Evolutionary conservation across 2,888 invertebrate genomes (phyloP).

Genomic region (Philhelius pedissequus): DNA sequence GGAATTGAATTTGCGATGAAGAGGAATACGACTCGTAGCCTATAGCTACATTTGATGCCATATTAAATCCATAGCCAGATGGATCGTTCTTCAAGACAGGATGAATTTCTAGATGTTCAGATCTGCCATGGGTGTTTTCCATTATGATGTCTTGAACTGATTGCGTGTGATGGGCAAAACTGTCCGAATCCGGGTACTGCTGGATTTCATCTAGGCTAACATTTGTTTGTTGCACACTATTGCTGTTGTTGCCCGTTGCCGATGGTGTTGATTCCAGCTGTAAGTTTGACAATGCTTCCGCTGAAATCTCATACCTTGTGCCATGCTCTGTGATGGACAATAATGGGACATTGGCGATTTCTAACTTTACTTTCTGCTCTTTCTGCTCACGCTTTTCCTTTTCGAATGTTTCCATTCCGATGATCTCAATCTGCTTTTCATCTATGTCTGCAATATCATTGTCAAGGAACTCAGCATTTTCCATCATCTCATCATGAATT

Average conservation of each 20-base stretch:
- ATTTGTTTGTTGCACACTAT: not conserved
- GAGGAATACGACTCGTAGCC: conserved; percentile 2
- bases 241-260: not conserved
- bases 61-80: conserved; percentile 25
- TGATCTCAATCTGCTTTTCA: conserved; percentile 38
- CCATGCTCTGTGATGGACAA: conserved; percentile 1
- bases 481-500: not conserved
- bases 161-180: conserved; percentile 5
- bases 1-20: conserved; percentile 8
- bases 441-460: conserved; percentile 24
- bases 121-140: not conserved
- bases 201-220: conserved; percentile 9
- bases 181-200: conserved; percentile 11
- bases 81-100: conserved; percentile 46
- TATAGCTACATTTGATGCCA: not conserved
- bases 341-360: conserved; percentile 29
- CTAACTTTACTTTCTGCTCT: conserved; percentile 48
- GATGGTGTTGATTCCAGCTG: conserved; percentile 9
- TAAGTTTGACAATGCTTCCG: not conserved
- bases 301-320: not conserved
- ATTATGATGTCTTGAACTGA: conserved; percentile 11
- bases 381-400: conserved; percentile 47
- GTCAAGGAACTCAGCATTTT: conserved; percentile 29
- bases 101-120: conserved; percentile 45
- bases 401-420: conserved; percentile 60